Percentiles rank a stretch among this genome's conserved stretches.
These are phyloP conservation scores for Tachypleus tridentatus DNA, from an alignment of 1,140 invertebrate genomes.

Conservation along the genomic window DNA sequence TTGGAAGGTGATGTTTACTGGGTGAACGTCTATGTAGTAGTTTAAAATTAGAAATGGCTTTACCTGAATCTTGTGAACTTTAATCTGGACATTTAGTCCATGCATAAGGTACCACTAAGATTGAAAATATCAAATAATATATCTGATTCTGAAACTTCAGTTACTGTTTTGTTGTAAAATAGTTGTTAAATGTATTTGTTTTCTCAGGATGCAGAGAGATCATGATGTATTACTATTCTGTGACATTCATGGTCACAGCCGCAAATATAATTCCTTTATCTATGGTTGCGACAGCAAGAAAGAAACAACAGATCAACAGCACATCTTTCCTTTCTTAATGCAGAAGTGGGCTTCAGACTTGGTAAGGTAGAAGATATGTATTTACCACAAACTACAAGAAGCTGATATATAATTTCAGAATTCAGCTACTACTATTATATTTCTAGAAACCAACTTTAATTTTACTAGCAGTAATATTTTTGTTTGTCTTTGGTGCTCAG, in stretches of 20 bases:
- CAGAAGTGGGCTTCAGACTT: too few species aligned
- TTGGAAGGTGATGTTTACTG: too few species aligned
- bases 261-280: slow-evolving; percentile 76
- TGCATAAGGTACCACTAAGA: slow-evolving; percentile 1
- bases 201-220: not conserved
- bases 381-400: too few species aligned
- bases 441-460: too few species aligned
- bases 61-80: not conserved
- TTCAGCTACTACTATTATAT: too few species aligned
- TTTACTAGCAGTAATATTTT: too few species aligned
- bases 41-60: slow-evolving; percentile 4
- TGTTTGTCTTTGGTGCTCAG: too few species aligned
- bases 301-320: too few species aligned
- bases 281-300: slow-evolving; percentile 62
- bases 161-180: slow-evolving; percentile 34
- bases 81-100: not conserved
- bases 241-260: slow-evolving; percentile 80
- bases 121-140: slow-evolving; percentile 5
- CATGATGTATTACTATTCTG: slow-evolving; percentile 56
- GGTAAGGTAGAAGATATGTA: too few species aligned
- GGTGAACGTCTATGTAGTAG: too few species aligned
- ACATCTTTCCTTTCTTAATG: too few species aligned
- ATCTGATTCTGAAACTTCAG: slow-evolving; percentile 9
- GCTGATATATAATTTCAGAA: too few species aligned
- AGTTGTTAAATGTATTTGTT: not conserved